A percentile compares a stretch with the other conserved stretches of the same genome.
These are phyloP conservation scores for Lophius americanus DNA, from an alignment of 2,797 vertebrate species.

Conservation along the genomic window DNA sequence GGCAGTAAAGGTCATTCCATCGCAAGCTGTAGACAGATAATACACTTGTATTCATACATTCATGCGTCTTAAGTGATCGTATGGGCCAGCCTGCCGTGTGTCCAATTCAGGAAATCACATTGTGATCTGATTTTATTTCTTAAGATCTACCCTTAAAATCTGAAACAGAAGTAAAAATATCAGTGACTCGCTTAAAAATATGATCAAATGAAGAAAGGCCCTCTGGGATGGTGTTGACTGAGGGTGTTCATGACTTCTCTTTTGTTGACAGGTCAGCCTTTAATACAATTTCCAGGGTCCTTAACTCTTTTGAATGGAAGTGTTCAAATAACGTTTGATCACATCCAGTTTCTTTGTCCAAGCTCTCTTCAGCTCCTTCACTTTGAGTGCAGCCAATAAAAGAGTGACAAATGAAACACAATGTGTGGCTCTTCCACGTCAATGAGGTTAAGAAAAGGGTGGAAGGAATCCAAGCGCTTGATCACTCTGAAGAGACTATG, in stretches of 20 bases:
- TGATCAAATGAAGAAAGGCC: neutral
- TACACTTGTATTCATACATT: slow-evolving; percentile 41
- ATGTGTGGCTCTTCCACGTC: slow-evolving; percentile 13
- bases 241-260: neutral
- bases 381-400: slow-evolving; percentile 19
- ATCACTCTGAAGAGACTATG: too few species aligned
- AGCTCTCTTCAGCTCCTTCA: slow-evolving; percentile 19
- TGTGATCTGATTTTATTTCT: neutral
- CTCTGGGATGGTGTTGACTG: neutral
- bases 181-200: slow-evolving; percentile 2
- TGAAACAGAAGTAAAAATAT: slow-evolving; percentile 10
- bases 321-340: slow-evolving; percentile 16
- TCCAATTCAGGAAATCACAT: slow-evolving; percentile 23
- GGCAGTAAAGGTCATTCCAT: slow-evolving; percentile 52
- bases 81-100: slow-evolving; percentile 11
- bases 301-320: slow-evolving; percentile 1
- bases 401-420: slow-evolving; percentile 19
- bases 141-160: neutral
- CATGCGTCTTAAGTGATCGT: slow-evolving; percentile 50
- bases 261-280: slow-evolving; percentile 6
- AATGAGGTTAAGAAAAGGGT: slow-evolving; percentile 19
- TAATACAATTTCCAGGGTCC: neutral
- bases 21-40: slow-evolving; percentile 41
- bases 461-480: neutral
- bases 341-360: slow-evolving; percentile 21